Evolutionary conservation across 2,113 vertebrate genomes (phyloP).

Genomic region (Petrocephalus zakoni): DNA sequence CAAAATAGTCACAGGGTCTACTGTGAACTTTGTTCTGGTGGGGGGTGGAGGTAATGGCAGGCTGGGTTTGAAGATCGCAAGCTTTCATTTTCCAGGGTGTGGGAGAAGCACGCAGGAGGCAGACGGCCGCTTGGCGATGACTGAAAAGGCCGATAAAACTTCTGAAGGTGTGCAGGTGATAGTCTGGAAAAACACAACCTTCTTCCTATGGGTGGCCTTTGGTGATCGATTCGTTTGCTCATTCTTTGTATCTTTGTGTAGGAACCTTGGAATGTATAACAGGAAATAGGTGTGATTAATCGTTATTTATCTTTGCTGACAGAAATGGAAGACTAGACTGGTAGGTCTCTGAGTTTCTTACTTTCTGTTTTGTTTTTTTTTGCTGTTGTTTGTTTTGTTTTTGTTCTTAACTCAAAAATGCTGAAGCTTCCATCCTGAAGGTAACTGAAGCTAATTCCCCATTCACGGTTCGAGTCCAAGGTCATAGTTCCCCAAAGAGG

Average conservation of each 20-base stretch:
- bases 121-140: neutral
- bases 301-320: neutral
- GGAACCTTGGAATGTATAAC: neutral
- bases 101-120: neutral
- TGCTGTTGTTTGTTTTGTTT: neutral
- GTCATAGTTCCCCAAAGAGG: neutral
- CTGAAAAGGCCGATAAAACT: neutral
- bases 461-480: neutral
- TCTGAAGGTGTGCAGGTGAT: slow-evolving; percentile 9
- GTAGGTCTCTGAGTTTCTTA: neutral
- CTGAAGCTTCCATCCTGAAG: neutral
- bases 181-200: slow-evolving; percentile 11
- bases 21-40: neutral
- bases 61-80: neutral
- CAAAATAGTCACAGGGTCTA: neutral
- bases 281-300: neutral
- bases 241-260: neutral
- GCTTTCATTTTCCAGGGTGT: neutral
- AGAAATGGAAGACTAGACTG: neutral
- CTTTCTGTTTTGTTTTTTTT: neutral
- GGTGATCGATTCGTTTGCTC: neutral
- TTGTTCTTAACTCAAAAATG: neutral
- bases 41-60: neutral
- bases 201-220: neutral
- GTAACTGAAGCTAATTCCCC: neutral